These are phyloP conservation scores for Euthynnus affinis DNA, from an alignment of 2,797 vertebrate genomes.

Conservation along the genomic window DNA sequence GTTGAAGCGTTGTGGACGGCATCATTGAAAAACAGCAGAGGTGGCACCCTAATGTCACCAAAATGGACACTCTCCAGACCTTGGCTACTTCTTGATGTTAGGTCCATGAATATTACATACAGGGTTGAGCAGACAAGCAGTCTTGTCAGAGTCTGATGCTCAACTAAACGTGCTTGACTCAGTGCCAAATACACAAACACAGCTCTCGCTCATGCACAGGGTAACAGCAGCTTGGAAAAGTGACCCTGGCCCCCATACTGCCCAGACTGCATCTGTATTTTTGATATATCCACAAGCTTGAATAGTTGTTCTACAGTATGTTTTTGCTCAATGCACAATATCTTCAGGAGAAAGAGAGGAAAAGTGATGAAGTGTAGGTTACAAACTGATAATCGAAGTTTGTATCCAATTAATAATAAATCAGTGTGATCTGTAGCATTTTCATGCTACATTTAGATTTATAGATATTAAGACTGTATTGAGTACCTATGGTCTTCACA, in stretches of 20 bases:
- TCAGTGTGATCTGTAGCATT: conserved; percentile 11
- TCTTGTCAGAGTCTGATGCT: conserved; percentile 51
- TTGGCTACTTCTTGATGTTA: conserved; percentile 38
- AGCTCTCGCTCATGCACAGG: conserved; percentile 18
- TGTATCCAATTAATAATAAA: conserved; percentile 42
- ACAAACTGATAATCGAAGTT: conserved; percentile 9
- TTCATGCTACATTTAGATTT: conserved; percentile 37
- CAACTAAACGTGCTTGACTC: conserved; percentile 55
- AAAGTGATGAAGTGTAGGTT: not conserved
- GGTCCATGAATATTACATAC: conserved; percentile 67
- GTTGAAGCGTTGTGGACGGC: conserved; percentile 46
- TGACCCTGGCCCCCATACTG: conserved; percentile 3
- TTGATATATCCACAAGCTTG: conserved; percentile 1
- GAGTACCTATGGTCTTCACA: not conserved
- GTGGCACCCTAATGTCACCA: conserved; percentile 53
- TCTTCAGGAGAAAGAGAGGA: not conserved
- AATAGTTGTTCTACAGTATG: not conserved
- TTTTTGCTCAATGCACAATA: not conserved
- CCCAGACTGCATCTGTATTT: not conserved
- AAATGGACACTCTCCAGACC: conserved; percentile 53
- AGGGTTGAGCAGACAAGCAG: conserved; percentile 38
- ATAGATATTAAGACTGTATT: not conserved
- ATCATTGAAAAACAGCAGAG: conserved; percentile 54
- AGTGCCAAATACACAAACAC: conserved; percentile 42
- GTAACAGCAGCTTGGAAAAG: conserved; percentile 16